Evolutionary conservation across 2,113 vertebrate genomes (phyloP), one percentile per base, ranked within the genome.

Genomic region (Solea solea): DNA sequence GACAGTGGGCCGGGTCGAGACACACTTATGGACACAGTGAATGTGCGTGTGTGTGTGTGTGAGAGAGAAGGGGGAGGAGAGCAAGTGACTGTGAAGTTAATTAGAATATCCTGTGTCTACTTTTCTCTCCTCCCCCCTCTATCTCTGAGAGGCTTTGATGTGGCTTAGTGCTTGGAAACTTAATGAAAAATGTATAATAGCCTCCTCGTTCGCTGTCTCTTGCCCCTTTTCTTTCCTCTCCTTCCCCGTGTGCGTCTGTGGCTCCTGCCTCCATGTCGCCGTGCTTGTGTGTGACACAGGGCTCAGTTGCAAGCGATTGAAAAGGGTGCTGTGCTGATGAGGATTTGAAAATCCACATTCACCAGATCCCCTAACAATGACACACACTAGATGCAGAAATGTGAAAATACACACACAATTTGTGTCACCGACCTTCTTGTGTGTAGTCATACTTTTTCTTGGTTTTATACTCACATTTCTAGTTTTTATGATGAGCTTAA

Each of bases 171-270:
- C 91, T 90, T 92, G 89, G 89, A 92, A 93, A 90, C 86, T 89
- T 93, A 94, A 94, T 94, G 91, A 94, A 94, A 94, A 93, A 94
- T 94, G 89, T 93, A 94, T 93, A 93, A 92, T 93, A 93, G 90
- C 85, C 86, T 86, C 89, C 81, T 74, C 86, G 62, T 86, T 89
- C 63, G 67, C 74, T 81, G 81, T 78, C 79, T 75, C 79, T 58
- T 59, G 62, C 78, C 72, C 12, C 48, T 69, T 74, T 67, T 50
- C 58, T 68, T 42, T 61, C 51, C 61, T 74, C n/a, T 53, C 55
- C 27, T 66, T 64, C 49, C 51, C 76, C 46, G 55, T 63, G 55
- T 63, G 59, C 76, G 71, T 59, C 72, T 64, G 48, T 8, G 62
- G 49, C 76, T 55, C 76, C 73, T 83, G 56, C 81, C 79, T 88